Evolutionary conservation across 2,113 vertebrate species (phyloP).

Genomic region (Pimephales promelas): DNA sequence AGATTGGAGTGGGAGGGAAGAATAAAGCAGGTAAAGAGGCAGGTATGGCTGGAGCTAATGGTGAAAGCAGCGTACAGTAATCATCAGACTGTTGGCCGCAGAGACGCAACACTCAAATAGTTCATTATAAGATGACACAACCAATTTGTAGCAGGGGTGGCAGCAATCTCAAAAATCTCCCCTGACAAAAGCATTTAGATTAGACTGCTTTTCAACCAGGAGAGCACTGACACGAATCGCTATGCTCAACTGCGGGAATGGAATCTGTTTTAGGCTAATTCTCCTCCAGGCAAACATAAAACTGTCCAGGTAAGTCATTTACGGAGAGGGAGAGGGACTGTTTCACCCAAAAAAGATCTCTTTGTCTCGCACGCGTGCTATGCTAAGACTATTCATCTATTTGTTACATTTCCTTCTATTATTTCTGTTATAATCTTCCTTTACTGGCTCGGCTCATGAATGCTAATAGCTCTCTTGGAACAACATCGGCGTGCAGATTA

Average conservation of each 20-base stretch:
- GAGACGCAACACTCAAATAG: slow-evolving; percentile 78
- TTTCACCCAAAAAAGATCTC: slow-evolving; percentile 13
- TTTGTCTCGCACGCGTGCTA: slow-evolving; percentile 50
- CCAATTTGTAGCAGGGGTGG: slow-evolving; percentile 79
- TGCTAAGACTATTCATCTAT: slow-evolving; percentile 75
- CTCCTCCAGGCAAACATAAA: slow-evolving; percentile 80
- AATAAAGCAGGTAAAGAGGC: slow-evolving; percentile 40
- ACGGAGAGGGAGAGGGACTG: slow-evolving; percentile 68
- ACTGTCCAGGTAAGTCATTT: slow-evolving; percentile 81
- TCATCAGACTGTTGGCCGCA: slow-evolving; percentile 74
- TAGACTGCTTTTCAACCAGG: slow-evolving; percentile 75
- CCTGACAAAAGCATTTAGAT: slow-evolving; percentile 84
- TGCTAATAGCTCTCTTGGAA: slow-evolving; percentile 87
- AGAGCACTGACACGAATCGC: slow-evolving; percentile 72
- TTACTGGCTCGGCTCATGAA: slow-evolving; percentile 85
- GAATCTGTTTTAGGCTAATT: slow-evolving; percentile 80
- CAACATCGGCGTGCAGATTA: slow-evolving; percentile 81
- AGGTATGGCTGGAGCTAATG: slow-evolving; percentile 44
- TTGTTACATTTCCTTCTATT: slow-evolving; percentile 81
- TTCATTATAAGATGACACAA: slow-evolving; percentile 84
- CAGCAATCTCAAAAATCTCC: slow-evolving; percentile 81
- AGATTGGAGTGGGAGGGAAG: slow-evolving; percentile 33
- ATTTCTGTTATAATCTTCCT: slow-evolving; percentile 86
- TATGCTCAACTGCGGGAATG: slow-evolving; percentile 71
- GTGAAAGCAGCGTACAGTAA: slow-evolving; percentile 68